phyloP scores from a whole-genome alignment of 2,888 invertebrate genomes.

The Euplagia quadripunctaria region DNA sequence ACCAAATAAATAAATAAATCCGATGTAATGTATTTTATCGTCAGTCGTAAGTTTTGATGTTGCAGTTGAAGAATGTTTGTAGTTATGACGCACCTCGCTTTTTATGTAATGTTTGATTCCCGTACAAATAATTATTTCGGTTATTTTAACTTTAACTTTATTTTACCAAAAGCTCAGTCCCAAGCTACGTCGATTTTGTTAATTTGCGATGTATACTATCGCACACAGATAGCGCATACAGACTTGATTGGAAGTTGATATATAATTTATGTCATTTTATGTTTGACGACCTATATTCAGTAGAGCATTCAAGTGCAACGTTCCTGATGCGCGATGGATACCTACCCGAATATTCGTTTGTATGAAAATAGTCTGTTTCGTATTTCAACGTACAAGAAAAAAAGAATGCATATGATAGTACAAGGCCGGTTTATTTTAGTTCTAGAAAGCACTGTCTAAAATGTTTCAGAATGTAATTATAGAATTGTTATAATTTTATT shows the following conservation, averaged over 20 bases:
- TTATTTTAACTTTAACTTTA: neutral
- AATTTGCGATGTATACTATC: neutral
- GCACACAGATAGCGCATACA: neutral
- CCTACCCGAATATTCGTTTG: neutral
- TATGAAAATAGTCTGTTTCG: neutral
- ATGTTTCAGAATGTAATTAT: too few relatives aligned
- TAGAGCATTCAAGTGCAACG: neutral
- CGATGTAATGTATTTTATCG: too few relatives aligned
- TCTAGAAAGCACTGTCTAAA: too few relatives aligned
- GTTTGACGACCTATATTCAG: neutral
- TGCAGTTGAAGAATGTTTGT: conserved; percentile 16
- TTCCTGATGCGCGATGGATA: neutral
- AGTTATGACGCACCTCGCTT: neutral
- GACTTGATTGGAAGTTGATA: neutral
- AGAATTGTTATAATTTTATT: neutral
- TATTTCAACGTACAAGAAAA: neutral
- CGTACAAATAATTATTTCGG: too few relatives aligned
- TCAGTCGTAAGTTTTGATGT: too few relatives aligned
- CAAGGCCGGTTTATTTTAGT: too few relatives aligned
- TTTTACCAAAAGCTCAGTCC: neutral
- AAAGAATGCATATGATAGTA: too few relatives aligned
- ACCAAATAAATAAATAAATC: too few relatives aligned
- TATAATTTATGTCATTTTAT: neutral
- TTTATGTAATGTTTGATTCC: too few relatives aligned
- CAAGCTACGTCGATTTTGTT: neutral